Percentiles rank a stretch among this genome's conserved stretches.
Conservation (phyloP, 2,888 invertebrate genomes). For the Netelia melanura region DNA sequence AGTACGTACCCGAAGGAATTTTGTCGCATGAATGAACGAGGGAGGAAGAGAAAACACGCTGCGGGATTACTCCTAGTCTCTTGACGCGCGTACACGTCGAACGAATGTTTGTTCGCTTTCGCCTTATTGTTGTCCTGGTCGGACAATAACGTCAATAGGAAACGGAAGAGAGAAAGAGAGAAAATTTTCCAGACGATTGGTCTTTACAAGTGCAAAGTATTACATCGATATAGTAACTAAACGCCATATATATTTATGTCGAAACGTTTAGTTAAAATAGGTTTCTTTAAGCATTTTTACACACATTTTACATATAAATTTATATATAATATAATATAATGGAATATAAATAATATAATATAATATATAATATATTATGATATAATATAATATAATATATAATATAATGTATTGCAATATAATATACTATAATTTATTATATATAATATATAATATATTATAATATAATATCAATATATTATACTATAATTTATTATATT, state of each 20-base stretch:
- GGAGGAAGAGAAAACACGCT: constrained; percentile 22
- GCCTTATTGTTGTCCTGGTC: constrained; percentile 45
- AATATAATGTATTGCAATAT: too few species aligned
- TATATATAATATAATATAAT: background rate
- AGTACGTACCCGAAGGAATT: constrained; percentile 16
- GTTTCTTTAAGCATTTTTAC: background rate
- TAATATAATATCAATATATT: too few species aligned
- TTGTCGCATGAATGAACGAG: constrained; percentile 42
- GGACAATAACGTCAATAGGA: constrained; percentile 43
- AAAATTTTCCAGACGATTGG: constrained; percentile 61
- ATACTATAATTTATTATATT: too few species aligned
- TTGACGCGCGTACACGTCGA: background rate
- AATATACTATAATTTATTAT: too few species aligned
- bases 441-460: too few species aligned
- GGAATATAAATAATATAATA: too few species aligned
- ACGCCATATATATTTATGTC: background rate
- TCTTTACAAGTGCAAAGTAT: background rate
- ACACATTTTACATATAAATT: background rate
- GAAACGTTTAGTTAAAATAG: background rate
- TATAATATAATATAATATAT: too few species aligned
- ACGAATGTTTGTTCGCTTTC: constrained; percentile 41
- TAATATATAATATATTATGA: too few species aligned
- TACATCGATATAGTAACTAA: background rate
- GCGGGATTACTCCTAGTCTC: constrained; percentile 41
- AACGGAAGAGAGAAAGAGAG: constrained; percentile 16